Evolutionary conservation across 2,113 vertebrate species (phyloP), one percentile per base, ranked within the genome.

Genomic region (Dolichallabes microphthalmus): DNA sequence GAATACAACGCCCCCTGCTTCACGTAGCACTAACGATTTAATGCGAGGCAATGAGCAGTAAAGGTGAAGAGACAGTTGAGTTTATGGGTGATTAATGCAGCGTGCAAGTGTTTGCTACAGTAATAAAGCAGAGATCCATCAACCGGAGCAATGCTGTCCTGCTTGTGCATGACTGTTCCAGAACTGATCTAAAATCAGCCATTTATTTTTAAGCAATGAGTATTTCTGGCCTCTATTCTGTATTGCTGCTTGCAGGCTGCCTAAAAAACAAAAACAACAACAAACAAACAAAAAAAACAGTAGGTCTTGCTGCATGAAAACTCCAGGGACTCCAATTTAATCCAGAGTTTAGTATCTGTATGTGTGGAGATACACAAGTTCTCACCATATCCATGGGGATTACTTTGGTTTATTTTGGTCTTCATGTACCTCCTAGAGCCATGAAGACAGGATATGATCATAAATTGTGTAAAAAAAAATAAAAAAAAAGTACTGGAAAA

Each of bases 1-100:
- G 25, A 83, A 71, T 35, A 80, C 68, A 66, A 80, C 63, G 60
- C n/a, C 15, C 69, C 55, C 82, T 81, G 68, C 60, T 88, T 83
- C 63, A 7, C 2, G 73, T 27, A 6, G 77, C 32, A 63, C 25
- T 52, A 61, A 73, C 12, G 82, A 64, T 79, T 83, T 83, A 86
- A 55, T 61, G 55, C 32, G 32, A 50, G 4, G 25, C 75, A 78
- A 83, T 86, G 32, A 52, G 76, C 57, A 68, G 57, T 57, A 20
- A 82, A 75, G 52, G 32, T 45, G 75, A 68, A 68, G 39, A 77
- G 78, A 88, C 52, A 66, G 68, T 45, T 19, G 60, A 9, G 25
- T 60, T 84, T 66, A 58, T 57, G 58, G 50, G 50, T 15, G 30
- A 66, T 87, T 80, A 75, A 73, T 53, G 22, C 57, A 80, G 60